Evolutionary conservation across 2,888 invertebrate genomes (phyloP).

Genomic region (Torymus tubicola): DNA sequence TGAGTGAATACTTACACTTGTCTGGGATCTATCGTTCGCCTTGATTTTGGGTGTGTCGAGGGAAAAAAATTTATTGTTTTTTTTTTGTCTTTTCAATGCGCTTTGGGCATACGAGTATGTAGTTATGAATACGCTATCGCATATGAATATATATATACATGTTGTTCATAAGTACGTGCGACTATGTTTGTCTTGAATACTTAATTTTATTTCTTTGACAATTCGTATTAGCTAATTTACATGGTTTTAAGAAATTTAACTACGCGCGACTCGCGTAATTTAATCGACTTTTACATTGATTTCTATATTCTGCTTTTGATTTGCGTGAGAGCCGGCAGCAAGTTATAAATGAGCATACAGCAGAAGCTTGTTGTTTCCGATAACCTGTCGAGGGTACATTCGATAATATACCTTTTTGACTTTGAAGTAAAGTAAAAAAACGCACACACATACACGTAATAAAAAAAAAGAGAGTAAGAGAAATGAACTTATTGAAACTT

Average conservation of each 20-base stretch:
- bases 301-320: slow-evolving; percentile 1
- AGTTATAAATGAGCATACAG: neutral
- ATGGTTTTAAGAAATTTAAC: neutral
- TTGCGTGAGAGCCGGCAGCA: slow-evolving; percentile 43
- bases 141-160: slow-evolving; percentile 1
- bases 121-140: slow-evolving; percentile 22
- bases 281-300: neutral
- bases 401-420: slow-evolving; percentile 27
- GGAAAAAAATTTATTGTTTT: neutral
- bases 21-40: slow-evolving; percentile 3
- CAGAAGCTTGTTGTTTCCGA: slow-evolving; percentile 16
- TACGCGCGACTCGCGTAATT: slow-evolving; percentile 7
- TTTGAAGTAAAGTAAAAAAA: slow-evolving; percentile 22
- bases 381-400: slow-evolving; percentile 29
- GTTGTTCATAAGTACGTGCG: slow-evolving; percentile 16
- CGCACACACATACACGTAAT: slow-evolving; percentile 43
- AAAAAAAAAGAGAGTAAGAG: slow-evolving; percentile 57
- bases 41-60: slow-evolving; percentile 32
- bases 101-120: slow-evolving; percentile 4
- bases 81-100: neutral
- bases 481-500: slow-evolving; percentile 57
- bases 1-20: slow-evolving; percentile 42
- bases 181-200: slow-evolving; percentile 17
- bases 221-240: neutral
- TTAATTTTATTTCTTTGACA: neutral